phyloP scores from a whole-genome alignment of 2,797 vertebrate species.

The Bucorvus abyssinicus region DNA sequence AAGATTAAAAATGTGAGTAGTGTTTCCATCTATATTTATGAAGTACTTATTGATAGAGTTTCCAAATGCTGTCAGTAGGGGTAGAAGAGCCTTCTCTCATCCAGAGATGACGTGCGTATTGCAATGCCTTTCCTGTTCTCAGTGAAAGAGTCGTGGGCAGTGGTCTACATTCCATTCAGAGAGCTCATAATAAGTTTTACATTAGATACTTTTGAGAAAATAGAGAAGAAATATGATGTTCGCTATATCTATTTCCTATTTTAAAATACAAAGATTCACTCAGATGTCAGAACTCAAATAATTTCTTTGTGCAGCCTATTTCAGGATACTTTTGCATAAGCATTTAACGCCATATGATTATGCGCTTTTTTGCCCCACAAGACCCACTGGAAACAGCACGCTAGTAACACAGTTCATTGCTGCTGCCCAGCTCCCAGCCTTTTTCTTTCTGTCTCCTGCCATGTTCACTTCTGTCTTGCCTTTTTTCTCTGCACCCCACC shows the following conservation, averaged over 20 bases:
- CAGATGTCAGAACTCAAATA: background rate
- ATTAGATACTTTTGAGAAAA: background rate
- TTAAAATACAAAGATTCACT: background rate
- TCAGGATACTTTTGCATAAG: background rate
- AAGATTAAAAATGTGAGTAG: background rate
- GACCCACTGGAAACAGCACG: background rate
- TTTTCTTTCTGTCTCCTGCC: background rate
- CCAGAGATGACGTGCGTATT: background rate
- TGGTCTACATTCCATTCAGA: background rate
- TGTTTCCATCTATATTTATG: constrained; percentile 56
- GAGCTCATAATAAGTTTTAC: background rate
- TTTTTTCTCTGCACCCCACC: background rate
- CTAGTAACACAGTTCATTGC: background rate
- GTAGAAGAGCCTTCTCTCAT: background rate
- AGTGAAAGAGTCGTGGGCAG: background rate
- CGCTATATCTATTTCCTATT: background rate
- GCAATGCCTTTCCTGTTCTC: background rate
- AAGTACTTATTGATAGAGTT: background rate
- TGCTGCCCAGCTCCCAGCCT: background rate
- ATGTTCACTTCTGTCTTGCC: background rate
- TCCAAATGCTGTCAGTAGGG: background rate
- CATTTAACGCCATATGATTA: background rate
- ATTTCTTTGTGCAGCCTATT: background rate
- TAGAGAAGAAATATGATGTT: background rate
- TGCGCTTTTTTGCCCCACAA: background rate